A percentile compares a stretch with the other conserved stretches of the same genome.
phyloP scores from a whole-genome alignment of 2,888 invertebrate genomes.

The Pseudococcus viburni region DNA sequence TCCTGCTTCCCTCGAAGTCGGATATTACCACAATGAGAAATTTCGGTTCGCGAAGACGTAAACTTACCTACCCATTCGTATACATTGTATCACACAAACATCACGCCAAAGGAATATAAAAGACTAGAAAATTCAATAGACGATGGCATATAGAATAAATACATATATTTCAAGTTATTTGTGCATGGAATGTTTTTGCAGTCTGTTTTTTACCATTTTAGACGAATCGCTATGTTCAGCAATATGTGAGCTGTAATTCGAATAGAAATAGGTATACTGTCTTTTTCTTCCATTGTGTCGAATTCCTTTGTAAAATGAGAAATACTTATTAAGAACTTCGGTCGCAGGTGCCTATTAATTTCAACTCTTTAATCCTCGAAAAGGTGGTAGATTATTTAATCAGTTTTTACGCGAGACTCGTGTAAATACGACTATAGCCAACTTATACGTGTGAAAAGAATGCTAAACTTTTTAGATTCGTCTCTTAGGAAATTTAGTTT shows the following conservation, averaged over 20 bases:
- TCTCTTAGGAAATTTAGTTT: conserved; percentile 33
- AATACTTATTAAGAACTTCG: no score
- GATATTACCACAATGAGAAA: not conserved
- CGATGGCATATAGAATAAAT: conserved; percentile 24
- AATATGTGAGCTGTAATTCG: not conserved
- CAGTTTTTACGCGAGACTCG: no score
- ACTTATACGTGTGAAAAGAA: no score
- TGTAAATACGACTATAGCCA: no score
- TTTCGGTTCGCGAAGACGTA: not conserved
- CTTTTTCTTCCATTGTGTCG: not conserved
- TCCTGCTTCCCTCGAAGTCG: not conserved
- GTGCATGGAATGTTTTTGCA: not conserved
- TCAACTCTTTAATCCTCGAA: no score
- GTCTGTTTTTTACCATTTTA: not conserved
- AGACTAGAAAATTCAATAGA: conserved; percentile 31
- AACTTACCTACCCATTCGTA: not conserved
- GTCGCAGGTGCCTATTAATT: no score
- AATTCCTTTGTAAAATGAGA: not conserved
- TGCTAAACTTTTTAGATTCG: not conserved
- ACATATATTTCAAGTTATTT: conserved; percentile 29
- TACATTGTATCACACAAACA: conserved; percentile 14
- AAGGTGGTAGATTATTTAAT: no score
- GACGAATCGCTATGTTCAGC: not conserved
- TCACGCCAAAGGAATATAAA: conserved; percentile 13
- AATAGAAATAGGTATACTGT: not conserved